A percentile compares a stretch with the other conserved stretches of the same genome.
These are phyloP conservation scores for Lottia scabra DNA, from an alignment of 2,888 invertebrate species.

Conservation along the genomic window DNA sequence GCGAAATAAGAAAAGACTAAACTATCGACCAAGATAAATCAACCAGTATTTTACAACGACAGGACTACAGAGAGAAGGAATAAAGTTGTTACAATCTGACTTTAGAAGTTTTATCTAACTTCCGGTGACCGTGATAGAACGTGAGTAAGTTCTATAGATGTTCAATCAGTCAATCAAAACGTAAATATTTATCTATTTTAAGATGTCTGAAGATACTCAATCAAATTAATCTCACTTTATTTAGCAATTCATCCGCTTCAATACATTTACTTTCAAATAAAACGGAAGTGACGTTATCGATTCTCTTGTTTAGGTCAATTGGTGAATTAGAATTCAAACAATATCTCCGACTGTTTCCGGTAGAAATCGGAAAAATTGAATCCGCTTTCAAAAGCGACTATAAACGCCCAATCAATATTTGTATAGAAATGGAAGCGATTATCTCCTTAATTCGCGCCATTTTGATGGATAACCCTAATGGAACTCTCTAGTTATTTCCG, in stretches of 20 bases:
- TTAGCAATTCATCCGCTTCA: conserved; percentile 15
- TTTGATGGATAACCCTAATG: conserved; percentile 37
- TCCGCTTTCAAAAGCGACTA: not conserved
- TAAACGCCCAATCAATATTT: not conserved
- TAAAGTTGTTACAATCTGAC: not conserved
- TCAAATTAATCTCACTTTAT: conserved; percentile 17
- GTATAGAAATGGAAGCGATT: conserved; percentile 1
- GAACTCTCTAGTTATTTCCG: conserved; percentile 50
- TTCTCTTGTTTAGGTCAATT: conserved; percentile 1
- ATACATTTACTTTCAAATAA: not conserved
- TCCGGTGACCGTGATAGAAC: not conserved
- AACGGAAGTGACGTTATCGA: conserved; percentile 6
- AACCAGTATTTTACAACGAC: too few relatives aligned
- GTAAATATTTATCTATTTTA: conserved; percentile 20
- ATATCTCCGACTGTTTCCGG: not conserved
- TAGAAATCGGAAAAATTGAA: not conserved
- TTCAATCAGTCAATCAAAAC: conserved; percentile 22
- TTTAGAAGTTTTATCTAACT: not conserved
- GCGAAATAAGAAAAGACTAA: too few relatives aligned
- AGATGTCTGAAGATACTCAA: conserved; percentile 13
- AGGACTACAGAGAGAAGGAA: not conserved
- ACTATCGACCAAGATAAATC: too few relatives aligned
- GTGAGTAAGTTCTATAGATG: not conserved
- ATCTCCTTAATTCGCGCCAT: not conserved
- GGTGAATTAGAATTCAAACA: conserved; percentile 6